These are phyloP conservation scores for Pimpla rufipes DNA, from an alignment of 2,888 invertebrate genomes.

Conservation along the genomic window DNA sequence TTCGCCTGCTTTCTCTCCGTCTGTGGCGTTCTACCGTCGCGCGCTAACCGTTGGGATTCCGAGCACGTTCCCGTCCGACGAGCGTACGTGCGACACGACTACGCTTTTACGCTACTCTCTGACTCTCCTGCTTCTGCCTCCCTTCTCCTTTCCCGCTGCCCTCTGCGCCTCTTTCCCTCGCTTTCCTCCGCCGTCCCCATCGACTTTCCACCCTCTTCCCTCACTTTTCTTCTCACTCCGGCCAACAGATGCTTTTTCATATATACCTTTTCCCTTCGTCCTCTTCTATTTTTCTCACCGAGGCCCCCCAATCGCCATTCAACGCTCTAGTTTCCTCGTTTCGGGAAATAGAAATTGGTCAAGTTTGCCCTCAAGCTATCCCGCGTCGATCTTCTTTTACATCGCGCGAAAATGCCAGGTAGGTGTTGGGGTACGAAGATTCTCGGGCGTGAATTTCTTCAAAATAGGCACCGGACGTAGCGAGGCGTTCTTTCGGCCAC, in stretches of 20 bases:
- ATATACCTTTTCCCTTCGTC: constrained; percentile 23
- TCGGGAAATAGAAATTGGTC: constrained; percentile 66
- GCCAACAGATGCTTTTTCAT: constrained; percentile 28
- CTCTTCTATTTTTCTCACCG: constrained; percentile 30
- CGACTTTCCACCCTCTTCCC: constrained; percentile 71
- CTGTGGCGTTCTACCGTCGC: constrained; percentile 57
- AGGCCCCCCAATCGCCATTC: constrained; percentile 38
- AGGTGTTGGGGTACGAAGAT: not conserved
- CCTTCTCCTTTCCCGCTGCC: constrained; percentile 37
- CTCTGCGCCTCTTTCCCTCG: constrained; percentile 62
- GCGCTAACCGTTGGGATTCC: constrained; percentile 79
- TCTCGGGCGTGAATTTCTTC: not conserved
- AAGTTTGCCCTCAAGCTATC: constrained; percentile 32
- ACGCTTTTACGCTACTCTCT: constrained; percentile 84
- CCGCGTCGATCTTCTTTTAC: not conserved
- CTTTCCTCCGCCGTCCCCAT: constrained; percentile 69
- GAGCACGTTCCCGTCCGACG: constrained; percentile 85
- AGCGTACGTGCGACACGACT: constrained; percentile 85
- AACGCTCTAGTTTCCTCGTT: constrained; percentile 63
- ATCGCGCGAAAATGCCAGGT: not conserved
- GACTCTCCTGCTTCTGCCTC: constrained; percentile 68
- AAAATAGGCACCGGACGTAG: not conserved
- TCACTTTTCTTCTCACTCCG: constrained; percentile 33
- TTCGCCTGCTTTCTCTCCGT: constrained; percentile 38
- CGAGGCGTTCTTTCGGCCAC: not conserved